Base-by-base conservation (phyloP, 2,797 vertebrate genomes). In the Siniperca scherzeri region DNA sequence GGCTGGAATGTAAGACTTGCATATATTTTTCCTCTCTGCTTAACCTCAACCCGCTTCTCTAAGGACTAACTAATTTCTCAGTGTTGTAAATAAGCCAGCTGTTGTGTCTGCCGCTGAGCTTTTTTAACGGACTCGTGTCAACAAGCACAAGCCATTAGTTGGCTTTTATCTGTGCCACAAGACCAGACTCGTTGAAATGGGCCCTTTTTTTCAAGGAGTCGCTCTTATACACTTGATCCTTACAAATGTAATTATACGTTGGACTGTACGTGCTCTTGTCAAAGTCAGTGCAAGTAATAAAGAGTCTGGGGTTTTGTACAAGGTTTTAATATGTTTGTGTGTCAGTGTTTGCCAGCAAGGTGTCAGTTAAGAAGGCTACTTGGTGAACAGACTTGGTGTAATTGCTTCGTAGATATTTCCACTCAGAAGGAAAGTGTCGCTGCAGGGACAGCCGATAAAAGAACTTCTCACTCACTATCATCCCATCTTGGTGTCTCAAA, bases 41-140 rank as follows among this genome's bases (percentile, higher is more conserved):
- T 87, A 94, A 92, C 91, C 90, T 93, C 93, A 82, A 53, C 86
- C 86, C 71, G 66, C 77, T 86, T 88, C 86, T 90, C 90, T 36
- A 44, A 85, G 88, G 84, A 73, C 84, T 2, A 70, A 79, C 91
- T 92, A 80, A 91, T 93, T 94, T 93, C 86, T 91, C 86, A 53
- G 84, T 68, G 78, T 88, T 30, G 55, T 91, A 80, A 94, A 95
- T 91, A 90, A 92, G 93, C 85, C 65, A 62, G 85, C 80, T 90
- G 89, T 90, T 91, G 86, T 89, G 84, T 91, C 85, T 80, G 87
- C 70, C 38, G 17, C 82, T 48, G 67, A 81, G 90, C 87, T 83
- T 76, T 75, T 84, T 86, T 78, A 82, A 74, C 53, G 1, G 60
- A 83, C 78, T 70, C 22, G 74, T 92, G 88, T 93, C 88, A 88